A percentile compares a stretch with the other conserved stretches of the same genome.
Conservation (phyloP, 1,140 invertebrate genomes). For the Drosophila obscura region DNA sequence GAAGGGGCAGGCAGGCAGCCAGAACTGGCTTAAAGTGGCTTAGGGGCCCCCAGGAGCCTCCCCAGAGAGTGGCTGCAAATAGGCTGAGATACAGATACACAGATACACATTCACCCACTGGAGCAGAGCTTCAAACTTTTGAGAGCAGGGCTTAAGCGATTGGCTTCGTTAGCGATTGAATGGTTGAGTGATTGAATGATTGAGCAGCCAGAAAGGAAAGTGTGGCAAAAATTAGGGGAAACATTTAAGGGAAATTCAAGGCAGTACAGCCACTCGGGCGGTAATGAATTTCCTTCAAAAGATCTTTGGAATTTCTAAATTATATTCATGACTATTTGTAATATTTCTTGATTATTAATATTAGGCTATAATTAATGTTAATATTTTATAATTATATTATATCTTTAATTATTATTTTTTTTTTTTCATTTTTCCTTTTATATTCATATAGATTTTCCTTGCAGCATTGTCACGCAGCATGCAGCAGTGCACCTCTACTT, state of each 20-base stretch:
- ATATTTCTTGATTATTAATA: not conserved
- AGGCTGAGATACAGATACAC: slow-evolving; percentile 21
- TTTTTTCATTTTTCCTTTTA: not conserved
- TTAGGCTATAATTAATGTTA: too few relatives aligned
- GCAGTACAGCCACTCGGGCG: too few relatives aligned
- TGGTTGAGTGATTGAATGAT: too few relatives aligned
- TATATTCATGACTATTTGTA: not conserved
- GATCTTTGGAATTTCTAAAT: too few relatives aligned
- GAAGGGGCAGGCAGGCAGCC: not conserved
- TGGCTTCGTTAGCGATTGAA: not conserved
- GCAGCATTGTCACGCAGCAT: too few relatives aligned
- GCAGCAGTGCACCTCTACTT: too few relatives aligned
- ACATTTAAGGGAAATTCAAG: not conserved
- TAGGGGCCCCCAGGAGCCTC: slow-evolving; percentile 3
- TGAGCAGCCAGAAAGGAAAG: not conserved
- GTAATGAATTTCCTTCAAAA: too few relatives aligned
- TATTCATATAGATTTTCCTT: too few relatives aligned
- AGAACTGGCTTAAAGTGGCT: slow-evolving; percentile 20
- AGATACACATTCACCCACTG: not conserved
- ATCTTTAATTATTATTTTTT: not conserved
- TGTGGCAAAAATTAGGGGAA: not conserved
- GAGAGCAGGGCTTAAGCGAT: slow-evolving; percentile 15
- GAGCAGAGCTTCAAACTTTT: slow-evolving; percentile 8
- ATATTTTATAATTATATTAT: not conserved
- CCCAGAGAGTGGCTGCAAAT: slow-evolving; percentile 20